Evolutionary conservation across 2,113 vertebrate genomes (phyloP).

Genomic region (Centropus unirufus): DNA sequence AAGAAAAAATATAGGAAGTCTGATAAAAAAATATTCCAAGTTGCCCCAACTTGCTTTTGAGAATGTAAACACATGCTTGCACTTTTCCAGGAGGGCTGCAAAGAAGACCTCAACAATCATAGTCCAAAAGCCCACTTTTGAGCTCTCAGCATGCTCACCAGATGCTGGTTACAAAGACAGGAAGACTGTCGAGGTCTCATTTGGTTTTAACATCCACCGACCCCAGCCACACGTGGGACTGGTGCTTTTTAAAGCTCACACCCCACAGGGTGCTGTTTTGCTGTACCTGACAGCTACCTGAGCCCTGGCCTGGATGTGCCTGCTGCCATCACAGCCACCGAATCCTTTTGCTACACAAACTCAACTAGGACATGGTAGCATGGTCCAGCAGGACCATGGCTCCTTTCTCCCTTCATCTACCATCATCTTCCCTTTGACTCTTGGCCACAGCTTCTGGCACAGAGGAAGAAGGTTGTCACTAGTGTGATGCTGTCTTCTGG

Average conservation of each 20-base stretch:
- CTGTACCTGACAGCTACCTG: neutral
- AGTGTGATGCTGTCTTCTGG: neutral
- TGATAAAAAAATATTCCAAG: neutral
- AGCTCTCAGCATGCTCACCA: neutral
- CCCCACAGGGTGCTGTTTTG: neutral
- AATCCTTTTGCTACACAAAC: neutral
- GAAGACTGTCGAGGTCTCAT: neutral
- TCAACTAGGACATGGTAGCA: neutral
- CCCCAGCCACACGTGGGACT: neutral
- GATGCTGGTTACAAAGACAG: neutral
- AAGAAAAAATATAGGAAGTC: neutral
- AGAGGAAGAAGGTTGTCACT: neutral
- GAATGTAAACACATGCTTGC: neutral
- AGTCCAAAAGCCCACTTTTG: neutral
- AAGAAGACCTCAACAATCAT: neutral
- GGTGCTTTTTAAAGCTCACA: neutral
- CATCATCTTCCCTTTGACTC: neutral
- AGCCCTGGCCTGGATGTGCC: neutral
- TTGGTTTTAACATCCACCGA: neutral
- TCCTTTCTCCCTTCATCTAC: neutral
- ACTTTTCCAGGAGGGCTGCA: neutral
- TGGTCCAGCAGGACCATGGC: neutral
- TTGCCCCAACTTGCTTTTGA: neutral
- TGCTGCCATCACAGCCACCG: neutral
- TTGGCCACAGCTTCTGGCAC: neutral